A percentile compares a stretch with the other conserved stretches of the same genome.
phyloP scores from a whole-genome alignment of 1,140 invertebrate genomes.

The Polypedilum pembai region DNA sequence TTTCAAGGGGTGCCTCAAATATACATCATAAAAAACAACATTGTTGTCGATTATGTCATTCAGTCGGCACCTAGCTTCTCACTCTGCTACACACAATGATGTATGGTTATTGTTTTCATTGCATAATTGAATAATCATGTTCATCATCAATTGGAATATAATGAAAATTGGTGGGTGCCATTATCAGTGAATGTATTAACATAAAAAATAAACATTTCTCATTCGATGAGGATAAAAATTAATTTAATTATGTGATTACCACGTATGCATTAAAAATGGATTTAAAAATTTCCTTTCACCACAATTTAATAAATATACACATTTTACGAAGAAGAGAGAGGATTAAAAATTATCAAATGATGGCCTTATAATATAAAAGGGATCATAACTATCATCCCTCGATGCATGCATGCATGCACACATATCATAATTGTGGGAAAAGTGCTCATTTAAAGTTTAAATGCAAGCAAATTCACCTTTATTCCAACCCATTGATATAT shows the following conservation, averaged over 20 bases:
- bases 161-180: slow-evolving; percentile 24
- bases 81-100: background rate
- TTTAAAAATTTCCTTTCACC: background rate
- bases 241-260: slow-evolving; percentile 14
- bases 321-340: background rate
- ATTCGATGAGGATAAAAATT: background rate
- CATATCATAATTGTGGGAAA: slow-evolving; percentile 22
- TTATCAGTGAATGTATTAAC: background rate
- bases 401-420: background rate
- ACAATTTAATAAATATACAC: background rate
- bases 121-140: slow-evolving; percentile 28
- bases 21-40: background rate
- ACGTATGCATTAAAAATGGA: background rate
- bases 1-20: background rate
- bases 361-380: background rate
- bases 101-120: slow-evolving; percentile 26
- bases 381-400: background rate
- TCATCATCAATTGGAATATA: slow-evolving; percentile 17
- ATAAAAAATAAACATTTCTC: background rate
- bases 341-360: slow-evolving; percentile 3
- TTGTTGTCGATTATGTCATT: slow-evolving; percentile 18
- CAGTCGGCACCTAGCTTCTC: background rate
- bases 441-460: slow-evolving; percentile 23
- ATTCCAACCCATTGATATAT: slow-evolving; percentile 9
- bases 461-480: background rate